These are phyloP conservation scores for Rattus norvegicus DNA, from an alignment of 2,113 vertebrate genomes.

Conservation along the genomic window GRCr8 NC_086023.1:165316001-165316500, in stretches of 20 bases:
- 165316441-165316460: constrained; percentile 15
- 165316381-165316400: constrained; percentile 61
- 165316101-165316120: constrained; percentile 77
- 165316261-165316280: constrained; percentile 33
- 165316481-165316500: background rate
- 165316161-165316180: background rate
- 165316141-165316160: background rate
- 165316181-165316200: background rate
- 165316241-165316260: background rate
- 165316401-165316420: constrained; percentile 40
- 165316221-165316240: background rate
- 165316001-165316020: background rate
- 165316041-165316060: constrained; percentile 63
- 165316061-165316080: constrained; percentile 80
- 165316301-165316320: background rate
- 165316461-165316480: background rate
- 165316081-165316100: constrained; percentile 93
- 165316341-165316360: constrained; percentile 65
- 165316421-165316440: background rate
- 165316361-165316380: constrained; percentile 20
- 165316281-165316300: background rate
- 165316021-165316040: background rate
- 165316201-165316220: background rate
- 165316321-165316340: constrained; percentile 56
- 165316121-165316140: constrained; percentile 72